These are phyloP conservation scores for Pelvicachromis taeniatus DNA, from an alignment of 2,113 vertebrate species.

Conservation along the genomic window DNA sequence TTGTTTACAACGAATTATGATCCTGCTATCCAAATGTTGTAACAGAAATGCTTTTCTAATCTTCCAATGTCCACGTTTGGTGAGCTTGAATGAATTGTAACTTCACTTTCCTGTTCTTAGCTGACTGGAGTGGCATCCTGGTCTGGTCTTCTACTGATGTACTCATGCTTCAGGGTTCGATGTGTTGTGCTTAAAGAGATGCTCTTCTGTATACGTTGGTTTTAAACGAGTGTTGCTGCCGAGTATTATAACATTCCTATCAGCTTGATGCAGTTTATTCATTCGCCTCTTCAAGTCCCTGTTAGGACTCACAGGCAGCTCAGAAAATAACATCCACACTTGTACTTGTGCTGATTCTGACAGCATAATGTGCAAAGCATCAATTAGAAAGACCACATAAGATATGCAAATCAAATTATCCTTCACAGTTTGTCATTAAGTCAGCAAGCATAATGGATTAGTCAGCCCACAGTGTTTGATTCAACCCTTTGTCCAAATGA, in stretches of 20 bases:
- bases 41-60: neutral
- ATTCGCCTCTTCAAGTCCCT: neutral
- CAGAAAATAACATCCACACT: neutral
- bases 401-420: neutral
- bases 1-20: neutral
- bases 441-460: neutral
- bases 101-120: neutral
- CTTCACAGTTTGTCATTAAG: neutral
- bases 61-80: neutral
- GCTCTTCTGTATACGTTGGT: neutral
- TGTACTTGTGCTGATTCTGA: neutral
- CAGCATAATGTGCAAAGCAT: neutral
- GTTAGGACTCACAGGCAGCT: neutral
- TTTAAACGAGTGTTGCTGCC: neutral
- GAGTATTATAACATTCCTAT: neutral
- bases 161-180: neutral
- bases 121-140: neutral
- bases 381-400: neutral
- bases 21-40: neutral
- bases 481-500: neutral
- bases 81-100: neutral
- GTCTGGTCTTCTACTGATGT: neutral
- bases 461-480: neutral
- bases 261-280: neutral
- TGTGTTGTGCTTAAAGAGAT: neutral